phyloP scores from a whole-genome alignment of 2,888 invertebrate genomes.

The Heliconius ethilla region DNA sequence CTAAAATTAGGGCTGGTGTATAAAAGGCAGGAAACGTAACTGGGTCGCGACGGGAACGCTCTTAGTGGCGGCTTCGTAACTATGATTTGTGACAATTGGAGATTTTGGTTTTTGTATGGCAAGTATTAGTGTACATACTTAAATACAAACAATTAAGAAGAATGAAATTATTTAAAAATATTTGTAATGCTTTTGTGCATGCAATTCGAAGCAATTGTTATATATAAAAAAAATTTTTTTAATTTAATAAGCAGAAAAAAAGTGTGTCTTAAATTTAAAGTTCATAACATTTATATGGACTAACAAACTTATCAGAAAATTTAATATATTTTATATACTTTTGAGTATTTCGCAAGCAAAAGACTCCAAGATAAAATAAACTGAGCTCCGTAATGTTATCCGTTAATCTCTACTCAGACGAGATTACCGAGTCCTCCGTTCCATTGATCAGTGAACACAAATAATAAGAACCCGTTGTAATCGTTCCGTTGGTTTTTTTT shows the following conservation, averaged over 20 bases:
- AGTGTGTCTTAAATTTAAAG: not conserved
- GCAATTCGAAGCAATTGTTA: not conserved
- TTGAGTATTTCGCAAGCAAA: not conserved
- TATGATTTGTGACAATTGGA: constrained; percentile 40
- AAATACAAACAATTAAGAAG: not conserved
- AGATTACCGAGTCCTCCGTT: constrained; percentile 48
- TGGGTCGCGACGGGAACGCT: constrained; percentile 50
- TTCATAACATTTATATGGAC: not conserved
- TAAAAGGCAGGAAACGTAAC: constrained; percentile 56
- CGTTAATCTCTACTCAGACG: constrained; percentile 56
- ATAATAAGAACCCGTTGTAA: constrained; percentile 11
- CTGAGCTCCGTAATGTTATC: constrained; percentile 30
- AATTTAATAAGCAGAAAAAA: too few species aligned
- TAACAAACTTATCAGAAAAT: not conserved
- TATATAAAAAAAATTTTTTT: too few species aligned
- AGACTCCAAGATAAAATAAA: constrained; percentile 29
- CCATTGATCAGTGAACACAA: constrained; percentile 16
- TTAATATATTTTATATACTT: not conserved
- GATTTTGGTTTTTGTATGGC: constrained; percentile 19
- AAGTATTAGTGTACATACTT: not conserved
- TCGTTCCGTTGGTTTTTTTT: not conserved
- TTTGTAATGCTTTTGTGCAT: not conserved
- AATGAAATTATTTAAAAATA: not conserved
- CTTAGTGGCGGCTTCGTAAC: constrained; percentile 31
- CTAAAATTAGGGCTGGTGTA: constrained; percentile 49